Percentiles rank a stretch among this genome's conserved stretches.
These are phyloP conservation scores for Martes flavigula DNA, from an alignment of 2,797 vertebrate species.

Conservation along the genomic window DNA sequence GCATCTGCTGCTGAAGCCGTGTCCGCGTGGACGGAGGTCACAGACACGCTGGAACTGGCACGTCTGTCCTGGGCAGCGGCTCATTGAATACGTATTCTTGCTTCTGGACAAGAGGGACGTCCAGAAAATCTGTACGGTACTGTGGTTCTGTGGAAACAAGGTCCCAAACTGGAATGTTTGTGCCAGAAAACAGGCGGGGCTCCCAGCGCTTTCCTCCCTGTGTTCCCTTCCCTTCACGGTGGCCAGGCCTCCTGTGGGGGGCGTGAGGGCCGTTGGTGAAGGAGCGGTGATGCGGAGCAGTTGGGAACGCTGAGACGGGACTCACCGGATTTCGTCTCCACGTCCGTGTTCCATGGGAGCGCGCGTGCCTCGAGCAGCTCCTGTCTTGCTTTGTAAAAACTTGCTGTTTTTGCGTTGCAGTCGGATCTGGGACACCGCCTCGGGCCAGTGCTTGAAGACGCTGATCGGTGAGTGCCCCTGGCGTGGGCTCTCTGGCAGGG, in stretches of 20 bases:
- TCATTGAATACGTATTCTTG: neutral
- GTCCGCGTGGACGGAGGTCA: rapidly evolving
- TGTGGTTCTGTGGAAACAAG: too few species aligned
- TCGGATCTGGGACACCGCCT: constrained; percentile 99
- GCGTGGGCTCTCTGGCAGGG: too few species aligned
- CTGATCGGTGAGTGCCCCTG: constrained; percentile 92
- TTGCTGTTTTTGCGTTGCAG: constrained; percentile 78
- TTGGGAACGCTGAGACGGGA: rapidly evolving
- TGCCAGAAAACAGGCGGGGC: neutral
- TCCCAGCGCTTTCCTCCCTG: neutral
- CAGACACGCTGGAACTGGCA: rapidly evolving
- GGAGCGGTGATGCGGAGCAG: rapidly evolving
- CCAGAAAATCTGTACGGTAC: rapidly evolving
- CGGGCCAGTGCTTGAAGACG: constrained; percentile 99
- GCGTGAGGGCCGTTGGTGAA: neutral
- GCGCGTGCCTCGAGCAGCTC: rapidly evolving
- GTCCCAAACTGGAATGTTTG: rapidly evolving
- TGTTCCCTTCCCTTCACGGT: neutral
- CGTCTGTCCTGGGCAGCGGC: rapidly evolving
- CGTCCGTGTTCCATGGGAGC: rapidly evolving
- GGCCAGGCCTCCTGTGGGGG: neutral
- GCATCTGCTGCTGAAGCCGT: neutral
- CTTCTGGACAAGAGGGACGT: neutral
- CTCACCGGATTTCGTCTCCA: rapidly evolving
- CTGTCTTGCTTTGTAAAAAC: neutral